A percentile compares a stretch with the other conserved stretches of the same genome.
Conservation (phyloP, 1,140 invertebrate genomes). For the Drosophila pectinifera region DNA sequence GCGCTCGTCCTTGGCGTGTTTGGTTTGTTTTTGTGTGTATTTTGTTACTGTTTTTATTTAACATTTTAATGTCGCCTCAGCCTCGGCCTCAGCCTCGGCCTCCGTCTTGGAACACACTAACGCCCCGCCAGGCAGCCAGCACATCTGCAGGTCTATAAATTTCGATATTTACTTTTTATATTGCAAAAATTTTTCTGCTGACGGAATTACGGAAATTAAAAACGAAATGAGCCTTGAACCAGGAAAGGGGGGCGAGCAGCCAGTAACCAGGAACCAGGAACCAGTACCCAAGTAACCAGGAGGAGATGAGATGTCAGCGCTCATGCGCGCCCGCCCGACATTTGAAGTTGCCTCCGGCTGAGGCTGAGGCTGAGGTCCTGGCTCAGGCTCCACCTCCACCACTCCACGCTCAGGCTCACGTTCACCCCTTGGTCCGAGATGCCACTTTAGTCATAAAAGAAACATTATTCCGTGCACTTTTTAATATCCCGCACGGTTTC, state of each 20-base stretch:
- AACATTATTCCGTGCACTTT: slow-evolving; percentile 83
- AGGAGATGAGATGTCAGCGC: slow-evolving; percentile 23
- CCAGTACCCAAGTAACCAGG: too few species aligned
- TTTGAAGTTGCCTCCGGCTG: too few species aligned
- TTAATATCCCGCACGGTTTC: slow-evolving; percentile 83
- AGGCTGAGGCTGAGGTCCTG: slow-evolving; percentile 55
- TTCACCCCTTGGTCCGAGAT: slow-evolving; percentile 39
- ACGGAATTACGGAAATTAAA: slow-evolving; percentile 85
- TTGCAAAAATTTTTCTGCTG: slow-evolving; percentile 85
- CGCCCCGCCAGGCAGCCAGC: slow-evolving; percentile 29
- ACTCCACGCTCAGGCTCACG: not conserved
- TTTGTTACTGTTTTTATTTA: slow-evolving; percentile 84
- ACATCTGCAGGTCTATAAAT: slow-evolving; percentile 85
- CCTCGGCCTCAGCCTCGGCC: slow-evolving; percentile 24
- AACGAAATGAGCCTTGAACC: slow-evolving; percentile 81
- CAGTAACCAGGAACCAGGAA: too few species aligned
- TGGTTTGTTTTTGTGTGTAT: slow-evolving; percentile 69
- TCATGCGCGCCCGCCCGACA: slow-evolving; percentile 73
- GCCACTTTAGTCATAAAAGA: slow-evolving; percentile 80
- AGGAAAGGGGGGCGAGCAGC: not conserved
- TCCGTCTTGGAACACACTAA: slow-evolving; percentile 36
- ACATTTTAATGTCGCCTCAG: slow-evolving; percentile 82
- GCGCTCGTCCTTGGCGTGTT: slow-evolving; percentile 37
- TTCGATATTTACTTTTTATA: slow-evolving; percentile 85
- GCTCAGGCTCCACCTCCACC: not conserved